Conservation (phyloP, 2,113 vertebrate genomes). For the Tupaia tana region DNA sequence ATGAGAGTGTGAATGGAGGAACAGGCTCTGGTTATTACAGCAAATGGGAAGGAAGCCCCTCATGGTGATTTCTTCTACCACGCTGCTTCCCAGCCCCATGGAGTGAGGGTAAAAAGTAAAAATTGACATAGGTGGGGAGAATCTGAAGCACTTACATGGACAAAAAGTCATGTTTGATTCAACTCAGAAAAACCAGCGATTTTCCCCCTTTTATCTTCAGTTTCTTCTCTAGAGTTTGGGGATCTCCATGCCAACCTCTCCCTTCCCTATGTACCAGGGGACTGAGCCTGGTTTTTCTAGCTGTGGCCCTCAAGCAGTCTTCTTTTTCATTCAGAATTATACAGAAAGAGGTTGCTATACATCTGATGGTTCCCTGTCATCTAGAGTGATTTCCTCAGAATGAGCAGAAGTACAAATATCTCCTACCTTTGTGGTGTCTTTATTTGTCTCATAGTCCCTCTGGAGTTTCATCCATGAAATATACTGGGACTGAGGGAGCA, state of each 20-base stretch:
- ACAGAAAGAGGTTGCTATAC: too few species aligned
- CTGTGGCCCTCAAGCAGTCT: not conserved
- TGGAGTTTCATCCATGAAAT: too few species aligned
- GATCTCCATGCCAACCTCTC: too few species aligned
- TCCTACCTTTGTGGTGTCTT: too few species aligned
- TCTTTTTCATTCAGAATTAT: not conserved
- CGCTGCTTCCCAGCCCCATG: not conserved
- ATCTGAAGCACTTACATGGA: not conserved
- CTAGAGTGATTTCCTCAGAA: too few species aligned
- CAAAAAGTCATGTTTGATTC: not conserved
- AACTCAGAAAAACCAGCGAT: not conserved
- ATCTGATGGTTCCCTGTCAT: too few species aligned
- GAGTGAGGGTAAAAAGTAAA: not conserved
- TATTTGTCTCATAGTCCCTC: too few species aligned
- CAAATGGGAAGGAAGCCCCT: not conserved
- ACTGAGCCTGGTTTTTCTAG: not conserved
- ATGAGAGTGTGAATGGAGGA: not conserved
- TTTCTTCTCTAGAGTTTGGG: not conserved
- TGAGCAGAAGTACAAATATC: too few species aligned
- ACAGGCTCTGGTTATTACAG: not conserved
- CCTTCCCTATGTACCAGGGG: not conserved
- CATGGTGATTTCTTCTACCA: not conserved
- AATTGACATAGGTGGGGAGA: not conserved
- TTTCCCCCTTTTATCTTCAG: not conserved
- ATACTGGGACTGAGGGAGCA: too few species aligned